A percentile compares a stretch with the other conserved stretches of the same genome.
Evolutionary conservation across 2,113 vertebrate genomes (phyloP).

Genomic region (Trogon melanurus): DNA sequence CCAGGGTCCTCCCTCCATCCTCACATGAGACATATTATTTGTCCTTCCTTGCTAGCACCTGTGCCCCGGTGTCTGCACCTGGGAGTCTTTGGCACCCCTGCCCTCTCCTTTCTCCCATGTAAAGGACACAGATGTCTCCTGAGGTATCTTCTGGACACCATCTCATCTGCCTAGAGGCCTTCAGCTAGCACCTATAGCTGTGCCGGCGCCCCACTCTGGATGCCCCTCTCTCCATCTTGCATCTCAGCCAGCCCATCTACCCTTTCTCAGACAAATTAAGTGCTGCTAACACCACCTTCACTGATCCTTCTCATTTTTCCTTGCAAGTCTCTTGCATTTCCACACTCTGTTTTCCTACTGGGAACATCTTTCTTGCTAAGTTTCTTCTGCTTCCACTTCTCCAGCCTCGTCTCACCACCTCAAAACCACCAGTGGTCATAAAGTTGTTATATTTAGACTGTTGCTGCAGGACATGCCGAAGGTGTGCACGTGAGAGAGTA

Average conservation of each 20-base stretch:
- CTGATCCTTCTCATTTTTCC: background rate
- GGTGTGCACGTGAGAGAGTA: background rate
- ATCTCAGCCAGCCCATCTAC: background rate
- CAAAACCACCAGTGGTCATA: background rate
- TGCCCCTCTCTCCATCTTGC: background rate
- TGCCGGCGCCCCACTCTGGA: background rate
- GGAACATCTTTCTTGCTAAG: background rate
- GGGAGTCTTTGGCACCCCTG: background rate
- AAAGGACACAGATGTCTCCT: background rate
- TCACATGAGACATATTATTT: background rate
- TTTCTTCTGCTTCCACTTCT: constrained; percentile 8
- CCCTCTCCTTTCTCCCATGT: background rate
- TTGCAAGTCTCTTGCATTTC: background rate
- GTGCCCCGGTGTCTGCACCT: background rate
- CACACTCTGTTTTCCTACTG: background rate
- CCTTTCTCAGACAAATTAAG: background rate
- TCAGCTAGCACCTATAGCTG: background rate
- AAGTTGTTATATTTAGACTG: background rate
- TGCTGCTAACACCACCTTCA: background rate
- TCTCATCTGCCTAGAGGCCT: background rate
- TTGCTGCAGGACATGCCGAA: background rate
- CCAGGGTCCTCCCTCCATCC: background rate
- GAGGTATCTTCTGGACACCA: background rate
- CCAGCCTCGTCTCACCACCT: background rate
- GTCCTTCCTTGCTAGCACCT: background rate